Evolutionary conservation across 92 coral and sea anemone species (phyloP).

Genomic region (Pocillopora grandis): DNA sequence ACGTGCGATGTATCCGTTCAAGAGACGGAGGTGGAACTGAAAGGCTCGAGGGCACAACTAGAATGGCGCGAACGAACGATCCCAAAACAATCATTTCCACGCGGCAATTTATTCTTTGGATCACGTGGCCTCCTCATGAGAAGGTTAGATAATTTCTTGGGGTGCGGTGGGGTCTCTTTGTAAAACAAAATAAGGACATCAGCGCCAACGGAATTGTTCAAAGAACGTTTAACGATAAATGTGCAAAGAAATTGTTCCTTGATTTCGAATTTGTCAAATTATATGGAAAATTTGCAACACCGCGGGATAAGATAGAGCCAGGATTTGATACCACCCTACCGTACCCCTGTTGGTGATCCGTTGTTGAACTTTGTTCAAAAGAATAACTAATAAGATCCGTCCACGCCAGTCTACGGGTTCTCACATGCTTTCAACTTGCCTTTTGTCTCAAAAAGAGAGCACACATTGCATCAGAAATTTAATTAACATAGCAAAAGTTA

Average conservation of each 20-base stretch:
- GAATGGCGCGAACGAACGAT: conserved; percentile 39
- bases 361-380: conserved; percentile 18
- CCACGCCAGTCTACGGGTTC: conserved; percentile 10
- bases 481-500: conserved; percentile 3
- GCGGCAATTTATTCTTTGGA: conserved; percentile 31
- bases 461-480: conserved; percentile 46
- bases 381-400: conserved; percentile 19
- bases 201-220: neutral
- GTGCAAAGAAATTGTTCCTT: neutral
- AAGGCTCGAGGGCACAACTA: neutral
- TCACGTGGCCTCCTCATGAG: conserved; percentile 55
- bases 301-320: neutral
- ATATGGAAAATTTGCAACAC: neutral
- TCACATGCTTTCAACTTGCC: conserved; percentile 20
- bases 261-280: neutral
- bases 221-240: neutral
- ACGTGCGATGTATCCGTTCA: neutral
- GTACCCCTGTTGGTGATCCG: neutral
- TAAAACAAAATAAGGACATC: neutral
- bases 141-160: conserved; percentile 5
- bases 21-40: neutral
- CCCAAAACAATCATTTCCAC: conserved; percentile 37
- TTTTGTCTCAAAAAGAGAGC: conserved; percentile 12
- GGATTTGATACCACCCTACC: too few relatives aligned
- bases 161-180: conserved; percentile 18